These are phyloP conservation scores for Cheirogaleus medius DNA, from an alignment of 2,113 vertebrate genomes.

Conservation along the genomic window DNA sequence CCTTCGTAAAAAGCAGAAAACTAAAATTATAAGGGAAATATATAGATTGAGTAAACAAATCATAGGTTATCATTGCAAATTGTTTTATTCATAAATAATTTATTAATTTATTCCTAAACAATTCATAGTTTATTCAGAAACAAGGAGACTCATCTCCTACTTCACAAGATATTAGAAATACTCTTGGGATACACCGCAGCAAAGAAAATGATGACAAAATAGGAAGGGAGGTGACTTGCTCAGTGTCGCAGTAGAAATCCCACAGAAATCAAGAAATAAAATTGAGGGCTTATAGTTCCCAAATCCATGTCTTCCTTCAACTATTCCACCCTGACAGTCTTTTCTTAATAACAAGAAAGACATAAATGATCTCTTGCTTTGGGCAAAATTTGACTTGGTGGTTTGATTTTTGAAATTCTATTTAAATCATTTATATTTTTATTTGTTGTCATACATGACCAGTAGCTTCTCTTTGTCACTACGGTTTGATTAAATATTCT, in stretches of 20 bases:
- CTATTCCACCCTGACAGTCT: background rate
- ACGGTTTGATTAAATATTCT: background rate
- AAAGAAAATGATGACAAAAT: background rate
- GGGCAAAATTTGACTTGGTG: background rate
- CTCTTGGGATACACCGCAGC: background rate
- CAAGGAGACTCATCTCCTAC: background rate
- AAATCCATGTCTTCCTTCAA: background rate
- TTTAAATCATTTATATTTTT: background rate
- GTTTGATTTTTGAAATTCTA: background rate
- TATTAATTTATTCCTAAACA: background rate
- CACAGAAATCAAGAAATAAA: background rate
- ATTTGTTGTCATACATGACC: background rate
- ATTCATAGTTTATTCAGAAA: background rate
- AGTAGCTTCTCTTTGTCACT: background rate
- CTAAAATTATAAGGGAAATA: background rate
- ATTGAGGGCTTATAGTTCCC: background rate
- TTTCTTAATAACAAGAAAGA: background rate
- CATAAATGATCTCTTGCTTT: background rate
- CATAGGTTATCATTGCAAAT: background rate
- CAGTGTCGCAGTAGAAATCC: background rate
- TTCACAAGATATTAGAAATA: background rate
- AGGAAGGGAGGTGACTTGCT: background rate
- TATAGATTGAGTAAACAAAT: background rate
- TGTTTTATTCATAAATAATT: background rate
- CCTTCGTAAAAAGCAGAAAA: background rate